phyloP scores from a whole-genome alignment of 2,113 vertebrate species.

The Copsychus sechellarum region DNA sequence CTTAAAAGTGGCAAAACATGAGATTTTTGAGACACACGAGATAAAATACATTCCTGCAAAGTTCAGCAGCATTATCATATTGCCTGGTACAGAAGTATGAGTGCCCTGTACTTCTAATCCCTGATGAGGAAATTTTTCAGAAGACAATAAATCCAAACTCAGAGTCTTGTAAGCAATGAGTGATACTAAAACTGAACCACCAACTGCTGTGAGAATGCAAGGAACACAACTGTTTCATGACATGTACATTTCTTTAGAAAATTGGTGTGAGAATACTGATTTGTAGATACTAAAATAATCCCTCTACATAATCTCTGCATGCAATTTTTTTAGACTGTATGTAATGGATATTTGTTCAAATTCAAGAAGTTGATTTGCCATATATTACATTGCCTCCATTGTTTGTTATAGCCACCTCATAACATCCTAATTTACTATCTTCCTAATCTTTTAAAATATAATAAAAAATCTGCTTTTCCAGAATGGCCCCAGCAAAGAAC shows the following conservation, averaged over 20 bases:
- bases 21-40: not conserved
- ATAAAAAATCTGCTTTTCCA: not conserved
- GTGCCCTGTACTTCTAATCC: not conserved
- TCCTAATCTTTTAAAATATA: not conserved
- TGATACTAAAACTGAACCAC: not conserved
- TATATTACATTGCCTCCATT: not conserved
- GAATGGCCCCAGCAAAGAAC: not conserved
- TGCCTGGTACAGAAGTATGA: not conserved
- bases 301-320: not conserved
- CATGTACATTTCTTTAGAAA: not conserved
- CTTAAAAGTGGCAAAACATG: not conserved
- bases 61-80: not conserved
- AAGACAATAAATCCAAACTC: not conserved
- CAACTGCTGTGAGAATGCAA: not conserved
- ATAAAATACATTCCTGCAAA: not conserved
- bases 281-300: not conserved
- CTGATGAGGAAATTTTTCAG: conserved; percentile 23
- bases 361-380: not conserved
- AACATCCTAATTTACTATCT: not conserved
- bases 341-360: not conserved
- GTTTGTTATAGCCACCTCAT: not conserved
- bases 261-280: not conserved
- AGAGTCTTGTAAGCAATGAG: not conserved
- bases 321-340: not conserved
- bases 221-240: not conserved